Base-by-base conservation (phyloP, 2,113 vertebrate genomes). In the Tenrec ecaudatus region DNA sequence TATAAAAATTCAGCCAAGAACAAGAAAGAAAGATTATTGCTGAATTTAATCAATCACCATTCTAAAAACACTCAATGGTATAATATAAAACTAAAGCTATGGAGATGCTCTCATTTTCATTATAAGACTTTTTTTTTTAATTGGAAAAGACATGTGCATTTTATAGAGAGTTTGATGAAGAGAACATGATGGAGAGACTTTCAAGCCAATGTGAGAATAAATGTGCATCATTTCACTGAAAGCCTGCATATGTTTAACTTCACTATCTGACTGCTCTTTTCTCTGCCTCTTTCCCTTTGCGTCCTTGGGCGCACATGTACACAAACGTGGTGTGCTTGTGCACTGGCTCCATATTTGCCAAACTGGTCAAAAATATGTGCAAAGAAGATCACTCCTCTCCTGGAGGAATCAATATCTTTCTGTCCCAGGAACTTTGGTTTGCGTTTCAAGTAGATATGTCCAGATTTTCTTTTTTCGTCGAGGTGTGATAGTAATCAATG, bases 1-100 rank as follows among this genome's bases (percentile, higher is more conserved):
- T 92, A 90, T 84, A 97, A 97, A 96, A 98, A 95, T 96, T 62
- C 2, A 95, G 90, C 47, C 93, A 98, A 97, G 93, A 96, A 96
- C 94, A 97, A 97, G 95, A 97, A 96, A 77, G 82, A 76, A 86
- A 90, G 71, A 83, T 43, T 95, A 90, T 69, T 95, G 69, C n/a
- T 86, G 83, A 96, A 97, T 94, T 96, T 81, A 87, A 2, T 88
- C 95, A 95, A 96, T 93, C 36, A 90, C 29, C 27, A 57, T 96
- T 97, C 83, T 92, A 96, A 38, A 80, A 96, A 22, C 89, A 94
- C 31, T 90, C 47, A 88, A 81, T 84, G 92, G 58, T 75, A 96
- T 88, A 97, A 96, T 98, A 97, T 96, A 57, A 91, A 94, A 47
- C 68, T 78, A 57, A 94, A 95, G 62, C 88, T 96, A 94, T 89